Evolutionary conservation across 2,888 invertebrate genomes (phyloP), one percentile per base, ranked within the genome.

Genomic region (Lampropteryx suffumata): DNA sequence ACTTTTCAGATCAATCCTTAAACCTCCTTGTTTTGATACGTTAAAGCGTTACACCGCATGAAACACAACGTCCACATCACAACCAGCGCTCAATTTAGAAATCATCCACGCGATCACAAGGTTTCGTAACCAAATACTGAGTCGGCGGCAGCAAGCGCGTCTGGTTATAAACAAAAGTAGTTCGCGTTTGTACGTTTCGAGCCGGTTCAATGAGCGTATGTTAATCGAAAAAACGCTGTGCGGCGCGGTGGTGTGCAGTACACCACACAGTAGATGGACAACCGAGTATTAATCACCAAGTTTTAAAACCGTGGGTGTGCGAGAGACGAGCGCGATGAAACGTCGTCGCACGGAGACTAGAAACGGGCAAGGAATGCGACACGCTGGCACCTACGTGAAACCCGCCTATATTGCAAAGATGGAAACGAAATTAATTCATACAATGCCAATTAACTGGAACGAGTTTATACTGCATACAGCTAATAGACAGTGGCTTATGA

Each of bases 71-170:
- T 71, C 62, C 66, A 76, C 79, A 79, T 77, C 73, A 76, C 79
- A 77, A 72, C 71, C 71, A 69, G 65, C 68, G 76, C 72, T 77
- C 69, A 76, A 80, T 80, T 84, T 83, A 85, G 82, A 84, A 78
- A 76, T 75, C 77, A 77, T 79, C 79, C 77, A 79, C 82, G 76
- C 81, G 73, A 76, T 79, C 76, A 75, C 82, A 82, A 82, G 76
- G 82, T 79, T 79, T 75, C 70, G 68, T 75, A 76, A 79, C 69
- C 67, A 74, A 79, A 76, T 73, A 80, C 70, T 73, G 79, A 76
- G 63, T 74, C 50, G 65, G 65, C 55, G 64, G 71, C 71, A 70
- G 64, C 64, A 68, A 57, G 62, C 69, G 69, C 71, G 71, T 70
- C 72, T 72, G 79, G 73, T 80, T 86, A 82, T 81, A 85, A 84